phyloP scores from a whole-genome alignment of 2,113 vertebrate genomes.

The Podarcis muralis region DNA sequence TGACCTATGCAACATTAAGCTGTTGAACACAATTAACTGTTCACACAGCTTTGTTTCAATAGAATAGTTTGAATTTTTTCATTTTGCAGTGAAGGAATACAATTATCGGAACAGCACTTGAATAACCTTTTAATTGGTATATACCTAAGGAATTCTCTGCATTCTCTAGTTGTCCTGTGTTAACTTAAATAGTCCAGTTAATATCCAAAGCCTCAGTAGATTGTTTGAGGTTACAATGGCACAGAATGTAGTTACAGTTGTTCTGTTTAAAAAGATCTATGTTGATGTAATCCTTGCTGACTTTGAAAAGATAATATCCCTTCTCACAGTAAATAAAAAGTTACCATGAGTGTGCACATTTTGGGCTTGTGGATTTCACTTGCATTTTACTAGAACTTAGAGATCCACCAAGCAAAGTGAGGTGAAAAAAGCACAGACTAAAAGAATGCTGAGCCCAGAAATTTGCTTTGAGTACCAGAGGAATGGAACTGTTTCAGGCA shows the following conservation, averaged over 20 bases:
- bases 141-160: background rate
- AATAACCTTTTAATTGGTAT: background rate
- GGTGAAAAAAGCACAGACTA: too few relatives aligned
- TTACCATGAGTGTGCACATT: too few relatives aligned
- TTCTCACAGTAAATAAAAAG: accelerated
- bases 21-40: background rate
- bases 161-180: background rate
- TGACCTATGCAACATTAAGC: background rate
- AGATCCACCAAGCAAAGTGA: too few relatives aligned
- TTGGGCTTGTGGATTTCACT: too few relatives aligned
- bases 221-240: too few relatives aligned
- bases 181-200: background rate
- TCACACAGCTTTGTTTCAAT: background rate
- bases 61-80: background rate
- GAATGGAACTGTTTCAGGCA: too few relatives aligned
- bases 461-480: too few relatives aligned
- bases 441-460: too few relatives aligned
- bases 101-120: background rate
- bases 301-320: background rate
- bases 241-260: background rate
- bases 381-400: too few relatives aligned
- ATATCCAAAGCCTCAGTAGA: background rate
- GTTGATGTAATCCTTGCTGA: background rate
- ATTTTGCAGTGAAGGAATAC: background rate
- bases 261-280: background rate